These are phyloP conservation scores for Lerista edwardsae DNA, from an alignment of 2,797 vertebrate species.

Conservation along the genomic window DNA sequence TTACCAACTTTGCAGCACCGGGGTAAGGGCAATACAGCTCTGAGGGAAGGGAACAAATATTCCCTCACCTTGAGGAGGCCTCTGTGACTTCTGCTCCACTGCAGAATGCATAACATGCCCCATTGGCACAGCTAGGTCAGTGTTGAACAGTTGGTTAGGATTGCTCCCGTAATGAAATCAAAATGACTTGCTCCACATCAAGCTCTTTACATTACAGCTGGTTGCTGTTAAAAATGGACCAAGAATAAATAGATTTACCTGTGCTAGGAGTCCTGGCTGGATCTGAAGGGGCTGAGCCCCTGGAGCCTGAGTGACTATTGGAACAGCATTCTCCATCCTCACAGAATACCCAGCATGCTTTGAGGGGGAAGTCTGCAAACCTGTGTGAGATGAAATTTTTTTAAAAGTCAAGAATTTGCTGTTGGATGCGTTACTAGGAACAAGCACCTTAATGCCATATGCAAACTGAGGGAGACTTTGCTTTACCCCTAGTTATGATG, in stretches of 20 bases:
- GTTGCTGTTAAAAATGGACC: neutral
- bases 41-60: no score
- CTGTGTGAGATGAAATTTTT: slow-evolving; percentile 79
- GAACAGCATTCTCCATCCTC: slow-evolving; percentile 97
- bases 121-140: no score
- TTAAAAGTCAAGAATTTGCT: slow-evolving; percentile 48
- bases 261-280: slow-evolving; percentile 95
- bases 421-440: slow-evolving; percentile 5
- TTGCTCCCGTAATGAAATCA: neutral
- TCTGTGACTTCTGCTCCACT: no score
- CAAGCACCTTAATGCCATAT: fast-evolving
- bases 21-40: no score
- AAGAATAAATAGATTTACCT: slow-evolving; percentile 82
- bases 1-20: no score
- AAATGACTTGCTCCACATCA: fast-evolving
- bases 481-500: neutral
- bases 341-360: slow-evolving; percentile 98
- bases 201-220: neutral
- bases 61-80: no score
- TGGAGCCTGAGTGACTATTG: slow-evolving; percentile 97
- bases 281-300: slow-evolving; percentile 96
- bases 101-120: no score
- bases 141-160: no score
- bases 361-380: slow-evolving; percentile 95
- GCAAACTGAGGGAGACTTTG: neutral